Evolutionary conservation across 2,797 vertebrate genomes (phyloP).

Genomic region (Clamator glandarius): DNA sequence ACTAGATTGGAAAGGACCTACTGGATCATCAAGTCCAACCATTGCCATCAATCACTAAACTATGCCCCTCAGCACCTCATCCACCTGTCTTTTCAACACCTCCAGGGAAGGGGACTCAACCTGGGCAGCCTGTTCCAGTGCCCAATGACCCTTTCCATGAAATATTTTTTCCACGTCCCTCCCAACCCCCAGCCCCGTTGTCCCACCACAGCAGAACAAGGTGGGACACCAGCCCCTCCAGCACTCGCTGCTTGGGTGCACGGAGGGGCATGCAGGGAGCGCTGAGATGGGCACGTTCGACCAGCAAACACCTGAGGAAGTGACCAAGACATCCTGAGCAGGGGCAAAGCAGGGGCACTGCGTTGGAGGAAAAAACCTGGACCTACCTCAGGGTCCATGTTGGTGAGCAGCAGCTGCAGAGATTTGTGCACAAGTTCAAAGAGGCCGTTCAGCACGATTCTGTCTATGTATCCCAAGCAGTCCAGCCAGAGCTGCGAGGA

Average conservation of each 20-base stretch:
- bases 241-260: rapidly evolving
- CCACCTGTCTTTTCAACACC: too few species aligned
- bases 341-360: neutral
- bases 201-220: rapidly evolving
- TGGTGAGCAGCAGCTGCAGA: conserved; percentile 70
- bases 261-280: neutral
- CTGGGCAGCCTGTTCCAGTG: too few species aligned
- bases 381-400: conserved; percentile 71
- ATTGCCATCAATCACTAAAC: too few species aligned
- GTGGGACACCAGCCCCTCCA: neutral
- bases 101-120: too few species aligned
- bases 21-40: too few species aligned
- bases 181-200: rapidly evolving
- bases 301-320: neutral
- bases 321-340: rapidly evolving
- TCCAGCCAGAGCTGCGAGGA: conserved; percentile 50
- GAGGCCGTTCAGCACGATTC: conserved; percentile 64
- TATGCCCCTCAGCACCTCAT: too few species aligned
- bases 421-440: conserved; percentile 61
- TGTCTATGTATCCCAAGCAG: conserved; percentile 62
- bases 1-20: too few species aligned
- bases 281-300: rapidly evolving
- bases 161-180: too few species aligned
- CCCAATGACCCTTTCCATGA: too few species aligned
- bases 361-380: rapidly evolving